Base-by-base conservation (phyloP, 2,113 vertebrate genomes). In the Chamaea fasciata region DNA sequence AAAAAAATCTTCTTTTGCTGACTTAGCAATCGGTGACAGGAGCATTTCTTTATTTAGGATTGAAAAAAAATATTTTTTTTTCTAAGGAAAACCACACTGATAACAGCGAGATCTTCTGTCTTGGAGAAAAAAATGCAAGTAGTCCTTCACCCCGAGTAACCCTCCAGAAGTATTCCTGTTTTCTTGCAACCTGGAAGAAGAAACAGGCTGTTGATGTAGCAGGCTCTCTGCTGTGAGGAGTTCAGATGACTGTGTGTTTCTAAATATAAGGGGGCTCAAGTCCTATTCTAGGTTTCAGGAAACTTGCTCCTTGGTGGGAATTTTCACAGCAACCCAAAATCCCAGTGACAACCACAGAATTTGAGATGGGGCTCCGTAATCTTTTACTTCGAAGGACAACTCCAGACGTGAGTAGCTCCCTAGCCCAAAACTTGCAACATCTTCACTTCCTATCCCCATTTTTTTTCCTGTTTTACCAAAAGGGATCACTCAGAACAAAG, bases 11-110 rank as follows among this genome's bases (percentile, higher is more conserved):
- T 39, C 37, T 53, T 80, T 52, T 77, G 35, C 27, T 56, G 28
- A 8, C 46, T 49, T 30, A 71, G 16, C 39, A 88, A 15, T 6
- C 0, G 0, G 26, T 56, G 30, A 39, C 30, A 52, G 35, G 0
- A 52, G 1, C 19, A 33, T 46, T 70, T 76, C 35, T 41, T 28
- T 69, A 64, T 41, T 64, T 53, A 79, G 41, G 27, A 39, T 1
- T 76, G 62, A 63, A 68, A 67, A 87, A 42, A 39, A 39, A n/a
- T n/a, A 50, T 10, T 28, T 28, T 11, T n/a, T 56, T 64, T 49
- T 28, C 21, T 65, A n/a, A 49, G 31, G 22, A 83, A 79, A 88
- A 44, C 27, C 19, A 39, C 31, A 42, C 0, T 35, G 27, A 3
- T 42, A 59, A 16, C 35, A 35, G 23, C 0, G 2, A 55, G 79